phyloP scores from a whole-genome alignment of 1,140 invertebrate species.

The Cherax destructor region DNA sequence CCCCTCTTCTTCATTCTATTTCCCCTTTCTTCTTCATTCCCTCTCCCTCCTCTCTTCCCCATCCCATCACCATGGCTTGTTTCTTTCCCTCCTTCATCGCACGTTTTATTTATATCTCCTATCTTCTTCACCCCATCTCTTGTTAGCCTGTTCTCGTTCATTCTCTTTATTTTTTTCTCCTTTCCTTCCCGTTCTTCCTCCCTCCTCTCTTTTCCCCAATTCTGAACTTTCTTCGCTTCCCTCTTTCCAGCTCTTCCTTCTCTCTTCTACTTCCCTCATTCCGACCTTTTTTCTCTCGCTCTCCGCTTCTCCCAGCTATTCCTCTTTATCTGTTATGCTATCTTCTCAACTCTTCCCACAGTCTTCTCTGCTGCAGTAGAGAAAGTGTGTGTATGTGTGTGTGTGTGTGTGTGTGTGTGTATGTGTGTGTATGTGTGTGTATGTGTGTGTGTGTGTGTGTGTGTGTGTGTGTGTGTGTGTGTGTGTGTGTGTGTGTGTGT shows the following conservation, averaged over 20 bases:
- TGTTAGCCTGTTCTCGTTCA: neutral
- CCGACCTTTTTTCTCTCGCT: neutral
- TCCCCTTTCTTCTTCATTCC: too few relatives aligned
- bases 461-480: too few relatives aligned
- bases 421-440: too few relatives aligned
- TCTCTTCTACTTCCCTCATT: neutral
- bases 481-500: too few relatives aligned
- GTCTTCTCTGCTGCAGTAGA: too few relatives aligned
- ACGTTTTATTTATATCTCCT: neutral
- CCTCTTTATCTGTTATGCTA: neutral
- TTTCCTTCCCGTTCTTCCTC: neutral
- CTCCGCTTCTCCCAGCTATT: neutral
- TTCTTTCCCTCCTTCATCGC: neutral
- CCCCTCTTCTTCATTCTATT: neutral
- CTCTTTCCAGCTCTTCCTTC: neutral
- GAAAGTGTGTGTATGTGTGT: too few relatives aligned
- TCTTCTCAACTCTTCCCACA: neutral
- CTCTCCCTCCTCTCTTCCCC: neutral
- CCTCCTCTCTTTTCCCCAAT: neutral
- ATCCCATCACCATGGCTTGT: neutral
- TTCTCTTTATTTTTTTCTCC: neutral
- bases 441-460: too few relatives aligned
- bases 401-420: too few relatives aligned
- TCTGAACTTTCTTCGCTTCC: neutral
- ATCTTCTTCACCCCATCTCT: neutral